Conservation (phyloP, 2,888 invertebrate species). For the Mellilla xanthometata region DNA sequence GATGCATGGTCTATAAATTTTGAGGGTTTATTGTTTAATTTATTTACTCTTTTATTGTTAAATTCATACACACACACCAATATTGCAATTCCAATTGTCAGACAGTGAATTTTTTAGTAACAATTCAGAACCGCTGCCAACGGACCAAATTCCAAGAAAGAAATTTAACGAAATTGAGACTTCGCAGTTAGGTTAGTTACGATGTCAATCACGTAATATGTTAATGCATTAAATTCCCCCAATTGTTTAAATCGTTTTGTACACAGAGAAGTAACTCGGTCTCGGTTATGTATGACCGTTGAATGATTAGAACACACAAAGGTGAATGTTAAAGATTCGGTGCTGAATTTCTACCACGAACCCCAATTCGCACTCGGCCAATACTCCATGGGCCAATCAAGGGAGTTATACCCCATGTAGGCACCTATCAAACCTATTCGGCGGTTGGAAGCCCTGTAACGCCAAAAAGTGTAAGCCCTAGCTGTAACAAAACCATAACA, state of each 20-base stretch:
- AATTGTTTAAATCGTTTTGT: slow-evolving; percentile 24
- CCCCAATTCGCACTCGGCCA: slow-evolving; percentile 85
- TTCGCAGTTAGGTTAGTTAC: slow-evolving; percentile 38
- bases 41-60: too few species aligned
- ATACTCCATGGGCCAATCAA: slow-evolving; percentile 81
- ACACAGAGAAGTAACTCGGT: slow-evolving; percentile 23
- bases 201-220: slow-evolving; percentile 29
- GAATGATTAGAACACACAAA: slow-evolving; percentile 43
- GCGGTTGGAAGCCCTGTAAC: slow-evolving; percentile 76
- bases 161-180: slow-evolving; percentile 1
- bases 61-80: too few species aligned
- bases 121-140: slow-evolving; percentile 9
- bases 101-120: slow-evolving; percentile 27
- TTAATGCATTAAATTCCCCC: slow-evolving; percentile 27
- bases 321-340: slow-evolving; percentile 48
- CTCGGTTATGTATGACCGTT: slow-evolving; percentile 24
- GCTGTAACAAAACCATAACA: slow-evolving; percentile 76
- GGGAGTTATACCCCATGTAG: slow-evolving; percentile 79
- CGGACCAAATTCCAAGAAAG: neutral
- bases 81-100: neutral
- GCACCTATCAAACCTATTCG: slow-evolving; percentile 69
- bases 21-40: too few species aligned
- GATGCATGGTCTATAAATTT: neutral
- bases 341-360: slow-evolving; percentile 73
- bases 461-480: slow-evolving; percentile 82